Conservation (phyloP, 2,797 vertebrate species). For the Phoxinus dragarum region DNA sequence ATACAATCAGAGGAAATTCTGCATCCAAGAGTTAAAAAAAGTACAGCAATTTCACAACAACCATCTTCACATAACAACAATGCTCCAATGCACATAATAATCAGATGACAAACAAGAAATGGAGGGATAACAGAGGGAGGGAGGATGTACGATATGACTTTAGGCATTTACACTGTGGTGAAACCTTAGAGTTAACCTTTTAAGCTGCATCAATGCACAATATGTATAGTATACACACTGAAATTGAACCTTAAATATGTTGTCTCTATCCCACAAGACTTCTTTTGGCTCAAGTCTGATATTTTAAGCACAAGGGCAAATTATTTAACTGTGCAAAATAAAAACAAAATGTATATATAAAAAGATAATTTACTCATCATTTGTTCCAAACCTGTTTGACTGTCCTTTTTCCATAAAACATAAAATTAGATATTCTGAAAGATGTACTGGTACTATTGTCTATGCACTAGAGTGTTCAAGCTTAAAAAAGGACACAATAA, state of each 20-base stretch:
- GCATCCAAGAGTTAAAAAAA: background rate
- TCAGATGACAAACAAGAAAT: background rate
- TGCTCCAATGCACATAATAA: background rate
- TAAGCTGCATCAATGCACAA: background rate
- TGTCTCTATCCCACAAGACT: background rate
- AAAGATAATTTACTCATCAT: background rate
- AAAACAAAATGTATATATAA: background rate
- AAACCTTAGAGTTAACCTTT: background rate
- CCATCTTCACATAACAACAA: conserved; percentile 12
- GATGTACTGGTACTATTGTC: background rate
- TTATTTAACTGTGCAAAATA: conserved; percentile 3
- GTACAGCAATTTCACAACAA: background rate
- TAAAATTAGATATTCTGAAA: background rate
- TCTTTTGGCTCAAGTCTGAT: background rate
- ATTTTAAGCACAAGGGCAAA: background rate
- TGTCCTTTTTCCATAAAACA: background rate
- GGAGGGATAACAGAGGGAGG: background rate
- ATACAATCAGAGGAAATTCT: background rate
- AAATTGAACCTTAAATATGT: background rate
- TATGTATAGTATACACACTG: background rate
- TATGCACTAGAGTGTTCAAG: background rate
- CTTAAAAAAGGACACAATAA: background rate
- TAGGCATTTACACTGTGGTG: background rate
- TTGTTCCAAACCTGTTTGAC: background rate
- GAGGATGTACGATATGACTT: background rate